phyloP scores from a whole-genome alignment of 2,797 vertebrate genomes.

The Acanthurus lineatus region DNA sequence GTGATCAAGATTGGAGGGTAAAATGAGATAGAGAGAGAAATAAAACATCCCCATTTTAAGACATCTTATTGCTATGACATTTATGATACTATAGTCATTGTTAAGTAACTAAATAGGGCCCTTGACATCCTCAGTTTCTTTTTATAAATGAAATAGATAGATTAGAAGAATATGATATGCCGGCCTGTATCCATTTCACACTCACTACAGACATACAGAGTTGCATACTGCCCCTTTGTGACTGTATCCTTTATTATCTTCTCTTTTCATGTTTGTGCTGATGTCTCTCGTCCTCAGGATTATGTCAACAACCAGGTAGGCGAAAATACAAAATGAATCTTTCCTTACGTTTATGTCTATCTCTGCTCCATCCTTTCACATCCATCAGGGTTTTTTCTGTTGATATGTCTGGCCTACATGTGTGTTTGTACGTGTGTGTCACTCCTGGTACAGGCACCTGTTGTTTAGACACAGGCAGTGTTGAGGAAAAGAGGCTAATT shows the following conservation, averaged over 20 bases:
- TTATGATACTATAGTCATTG: background rate
- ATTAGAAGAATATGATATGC: background rate
- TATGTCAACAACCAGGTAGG: constrained; percentile 77
- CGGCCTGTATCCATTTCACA: background rate
- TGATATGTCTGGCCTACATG: background rate
- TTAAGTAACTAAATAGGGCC: constrained; percentile 6
- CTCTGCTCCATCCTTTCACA: background rate
- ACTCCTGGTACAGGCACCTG: constrained; percentile 59
- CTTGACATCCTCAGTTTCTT: constrained; percentile 4
- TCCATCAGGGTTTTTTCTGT: background rate
- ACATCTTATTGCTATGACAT: constrained; percentile 1
- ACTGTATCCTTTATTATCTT: constrained; percentile 18
- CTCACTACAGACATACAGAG: constrained; percentile 3
- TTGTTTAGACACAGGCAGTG: constrained; percentile 56
- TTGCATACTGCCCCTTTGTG: background rate
- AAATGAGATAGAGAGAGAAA: background rate
- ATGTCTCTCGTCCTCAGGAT: constrained; percentile 39
- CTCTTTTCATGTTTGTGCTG: constrained; percentile 31
- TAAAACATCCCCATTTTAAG: background rate
- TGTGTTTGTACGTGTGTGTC: constrained; percentile 13
- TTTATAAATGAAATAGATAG: constrained; percentile 11
- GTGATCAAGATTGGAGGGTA: constrained; percentile 6
- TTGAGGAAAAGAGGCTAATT: constrained; percentile 47
- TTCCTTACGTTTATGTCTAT: background rate
- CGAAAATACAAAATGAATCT: background rate